These are phyloP conservation scores for Rhodophaea formosa DNA, from an alignment of 2,888 invertebrate genomes.

Conservation along the genomic window DNA sequence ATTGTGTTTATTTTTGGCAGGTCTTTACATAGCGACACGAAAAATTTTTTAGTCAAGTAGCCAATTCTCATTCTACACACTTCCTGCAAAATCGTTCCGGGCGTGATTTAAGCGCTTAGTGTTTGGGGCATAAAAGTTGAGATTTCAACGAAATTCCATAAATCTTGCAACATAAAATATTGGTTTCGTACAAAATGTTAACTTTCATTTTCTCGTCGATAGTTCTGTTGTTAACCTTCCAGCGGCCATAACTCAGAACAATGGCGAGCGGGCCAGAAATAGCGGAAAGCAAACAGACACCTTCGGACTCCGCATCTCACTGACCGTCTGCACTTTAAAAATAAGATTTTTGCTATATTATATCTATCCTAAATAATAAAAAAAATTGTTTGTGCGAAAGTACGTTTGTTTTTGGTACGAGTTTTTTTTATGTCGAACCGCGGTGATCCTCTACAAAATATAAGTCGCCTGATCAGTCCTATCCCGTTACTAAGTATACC, in stretches of 20 bases:
- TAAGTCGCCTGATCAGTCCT: too few relatives aligned
- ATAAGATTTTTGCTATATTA: background rate
- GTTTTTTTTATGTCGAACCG: too few relatives aligned
- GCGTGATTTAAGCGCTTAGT: conserved; percentile 12
- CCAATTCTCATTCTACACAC: background rate
- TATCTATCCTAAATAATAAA: background rate
- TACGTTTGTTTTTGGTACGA: too few relatives aligned
- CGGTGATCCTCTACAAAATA: too few relatives aligned
- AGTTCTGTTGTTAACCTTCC: conserved; percentile 63
- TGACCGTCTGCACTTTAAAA: background rate
- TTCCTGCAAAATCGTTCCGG: background rate
- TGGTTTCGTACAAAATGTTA: conserved; percentile 45
- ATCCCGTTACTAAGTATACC: too few relatives aligned
- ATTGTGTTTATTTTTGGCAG: too few relatives aligned
- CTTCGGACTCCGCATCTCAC: conserved; percentile 45
- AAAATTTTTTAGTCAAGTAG: too few relatives aligned
- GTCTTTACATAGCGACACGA: too few relatives aligned
- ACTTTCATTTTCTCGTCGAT: conserved; percentile 50
- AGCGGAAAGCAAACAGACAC: conserved; percentile 66
- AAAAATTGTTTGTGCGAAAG: too few relatives aligned
- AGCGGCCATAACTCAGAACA: conserved; percentile 66
- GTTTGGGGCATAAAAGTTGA: conserved; percentile 15
- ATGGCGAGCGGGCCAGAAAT: conserved; percentile 67
- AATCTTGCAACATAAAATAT: conserved; percentile 50
- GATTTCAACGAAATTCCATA: conserved; percentile 37